Evolutionary conservation across 2,113 vertebrate genomes (phyloP).

Genomic region (Semicossyphus pulcher): DNA sequence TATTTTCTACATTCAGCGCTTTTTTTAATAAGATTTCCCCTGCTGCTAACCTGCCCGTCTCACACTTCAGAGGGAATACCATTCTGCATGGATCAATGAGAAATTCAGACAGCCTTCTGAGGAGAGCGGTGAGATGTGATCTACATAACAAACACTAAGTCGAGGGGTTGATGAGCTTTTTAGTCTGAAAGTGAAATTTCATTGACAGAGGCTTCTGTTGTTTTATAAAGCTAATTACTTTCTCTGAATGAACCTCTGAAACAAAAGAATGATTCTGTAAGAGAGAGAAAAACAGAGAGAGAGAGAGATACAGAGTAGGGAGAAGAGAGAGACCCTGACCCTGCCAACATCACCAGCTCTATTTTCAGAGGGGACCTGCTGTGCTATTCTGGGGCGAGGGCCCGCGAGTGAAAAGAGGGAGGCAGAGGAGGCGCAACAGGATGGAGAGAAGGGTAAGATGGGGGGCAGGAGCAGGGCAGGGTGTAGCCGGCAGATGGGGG

Average conservation of each 20-base stretch:
- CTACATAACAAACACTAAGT: background rate
- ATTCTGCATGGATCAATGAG: constrained; percentile 16
- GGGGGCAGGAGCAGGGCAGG: constrained; percentile 72
- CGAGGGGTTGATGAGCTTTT: background rate
- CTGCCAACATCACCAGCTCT: constrained; percentile 80
- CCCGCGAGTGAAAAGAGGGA: constrained; percentile 65
- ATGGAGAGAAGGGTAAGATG: constrained; percentile 72
- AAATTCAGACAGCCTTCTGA: constrained; percentile 12
- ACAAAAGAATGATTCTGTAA: constrained; percentile 68
- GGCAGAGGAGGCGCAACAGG: constrained; percentile 68
- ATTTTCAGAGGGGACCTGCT: constrained; percentile 84
- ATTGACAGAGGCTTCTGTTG: constrained; percentile 22
- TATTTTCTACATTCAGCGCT: constrained; percentile 27
- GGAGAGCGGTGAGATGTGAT: background rate
- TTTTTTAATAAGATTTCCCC: constrained; percentile 51
- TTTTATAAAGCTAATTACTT: constrained; percentile 52
- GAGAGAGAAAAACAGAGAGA: constrained; percentile 12
- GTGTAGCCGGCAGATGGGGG: constrained; percentile 72
- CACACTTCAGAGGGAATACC: constrained; percentile 32
- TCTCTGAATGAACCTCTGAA: constrained; percentile 38
- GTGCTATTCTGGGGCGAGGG: constrained; percentile 78
- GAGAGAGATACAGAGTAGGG: constrained; percentile 38
- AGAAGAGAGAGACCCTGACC: constrained; percentile 46
- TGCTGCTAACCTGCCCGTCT: background rate
- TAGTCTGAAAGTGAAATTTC: background rate